Evolutionary conservation across 2,797 vertebrate species (phyloP), one percentile per base, ranked within the genome.

Genomic region (Acropternis orthonyx): DNA sequence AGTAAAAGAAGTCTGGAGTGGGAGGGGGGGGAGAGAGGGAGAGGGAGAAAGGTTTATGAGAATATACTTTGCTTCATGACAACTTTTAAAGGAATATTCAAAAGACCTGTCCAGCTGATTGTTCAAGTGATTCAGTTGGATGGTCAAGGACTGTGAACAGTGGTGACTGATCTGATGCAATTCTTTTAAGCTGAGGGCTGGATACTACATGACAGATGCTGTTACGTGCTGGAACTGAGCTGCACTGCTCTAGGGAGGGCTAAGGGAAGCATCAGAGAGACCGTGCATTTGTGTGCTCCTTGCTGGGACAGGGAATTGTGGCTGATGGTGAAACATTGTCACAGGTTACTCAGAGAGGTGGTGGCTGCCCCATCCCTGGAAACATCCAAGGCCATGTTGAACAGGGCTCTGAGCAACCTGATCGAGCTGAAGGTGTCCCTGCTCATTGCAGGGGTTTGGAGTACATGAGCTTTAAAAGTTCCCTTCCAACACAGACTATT

Each of bases 51-150:
- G 6, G 4, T 28, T 11, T 11, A 36, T 26, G 34, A 56, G 12
- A 32, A 14, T 77, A 26, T 11, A 43, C 4, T 73, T 3, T 79
- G 61, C 19, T 76, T 90, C 67, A 89, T 71, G 52, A 23, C n/a
- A 71, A 12, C 28, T 92, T 92, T 86, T 65, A 71, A 89, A 77
- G 10, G 22, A 43, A 21, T 79, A 69, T 87, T 89, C 92, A 76
- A 92, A 95, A 95, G 34, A 71, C 67, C 37, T 46, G 10, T 49
- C 56, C 71, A 89, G 46, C 17, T 39, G 17, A 43, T 67, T 4
- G 3, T 56, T 69, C 37, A 89, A 36, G 52, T 28, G 2, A 28
- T 44, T 61, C 44, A 56, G 48, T n/a, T 89, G 55, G 32, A 67
- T 46, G 10, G 36, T 49, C 52, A 85, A 87, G 36, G n/a, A 20